A percentile compares a stretch with the other conserved stretches of the same genome.
These are phyloP conservation scores for Pluvialis apricaria DNA, from an alignment of 2,113 vertebrate species.

Conservation along the genomic window DNA sequence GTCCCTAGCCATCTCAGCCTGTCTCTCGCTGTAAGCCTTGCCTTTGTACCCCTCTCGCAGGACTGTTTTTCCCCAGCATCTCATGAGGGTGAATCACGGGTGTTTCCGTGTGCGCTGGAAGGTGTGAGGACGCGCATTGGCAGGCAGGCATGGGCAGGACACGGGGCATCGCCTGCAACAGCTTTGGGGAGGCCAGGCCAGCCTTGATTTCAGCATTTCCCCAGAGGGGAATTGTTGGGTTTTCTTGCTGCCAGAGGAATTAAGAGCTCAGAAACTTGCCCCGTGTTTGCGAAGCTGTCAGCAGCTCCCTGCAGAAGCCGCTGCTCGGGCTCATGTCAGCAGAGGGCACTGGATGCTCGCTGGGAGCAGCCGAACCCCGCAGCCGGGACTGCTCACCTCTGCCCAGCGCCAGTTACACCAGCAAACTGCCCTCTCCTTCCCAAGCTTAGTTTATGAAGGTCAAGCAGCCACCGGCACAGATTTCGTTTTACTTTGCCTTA, in stretches of 20 bases:
- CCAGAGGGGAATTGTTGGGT: background rate
- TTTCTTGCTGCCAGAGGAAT: background rate
- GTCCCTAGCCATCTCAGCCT: background rate
- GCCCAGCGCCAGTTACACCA: background rate
- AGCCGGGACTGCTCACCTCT: no score
- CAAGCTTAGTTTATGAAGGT: background rate
- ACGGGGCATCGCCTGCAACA: background rate
- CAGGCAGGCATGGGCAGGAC: background rate
- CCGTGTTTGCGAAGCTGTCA: rapidly evolving
- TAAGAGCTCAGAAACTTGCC: background rate
- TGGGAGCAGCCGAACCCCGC: background rate
- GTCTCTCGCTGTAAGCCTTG: background rate
- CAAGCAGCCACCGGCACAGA: background rate
- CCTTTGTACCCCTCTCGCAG: rapidly evolving
- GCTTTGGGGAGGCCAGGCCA: background rate
- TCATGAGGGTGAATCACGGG: background rate
- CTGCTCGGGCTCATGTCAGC: background rate
- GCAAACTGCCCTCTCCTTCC: background rate
- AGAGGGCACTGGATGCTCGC: constrained; percentile 1
- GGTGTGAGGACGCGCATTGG: rapidly evolving
- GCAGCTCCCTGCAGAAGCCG: background rate
- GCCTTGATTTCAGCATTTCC: background rate
- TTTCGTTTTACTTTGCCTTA: background rate
- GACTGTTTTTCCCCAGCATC: background rate
- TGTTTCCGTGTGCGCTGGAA: background rate